A percentile compares a stretch with the other conserved stretches of the same genome.
Evolutionary conservation across 2,113 vertebrate genomes (phyloP).

Genomic region (Brevimyrus niger): DNA sequence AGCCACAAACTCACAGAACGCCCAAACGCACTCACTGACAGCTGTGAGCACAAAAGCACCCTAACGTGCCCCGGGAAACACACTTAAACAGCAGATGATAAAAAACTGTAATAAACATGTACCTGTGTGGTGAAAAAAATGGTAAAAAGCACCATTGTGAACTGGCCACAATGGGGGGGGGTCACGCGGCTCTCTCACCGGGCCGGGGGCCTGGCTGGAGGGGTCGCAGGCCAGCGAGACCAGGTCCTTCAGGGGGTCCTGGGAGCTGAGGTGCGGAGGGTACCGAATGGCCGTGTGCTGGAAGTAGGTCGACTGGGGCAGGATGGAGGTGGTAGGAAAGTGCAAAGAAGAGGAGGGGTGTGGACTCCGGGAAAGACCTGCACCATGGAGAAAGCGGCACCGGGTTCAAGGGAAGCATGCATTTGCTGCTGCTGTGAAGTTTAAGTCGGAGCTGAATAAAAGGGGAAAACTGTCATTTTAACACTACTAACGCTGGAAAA

Average conservation of each 20-base stretch:
- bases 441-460: neutral
- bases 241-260: conserved; percentile 93
- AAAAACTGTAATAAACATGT: neutral
- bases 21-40: neutral
- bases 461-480: neutral
- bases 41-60: neutral
- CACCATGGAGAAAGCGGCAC: neutral
- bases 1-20: neutral
- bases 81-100: neutral
- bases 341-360: conserved; percentile 89
- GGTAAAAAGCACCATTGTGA: neutral
- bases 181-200: conserved; percentile 64
- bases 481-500: neutral
- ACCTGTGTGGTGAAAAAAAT: neutral
- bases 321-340: conserved; percentile 80
- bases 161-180: neutral
- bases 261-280: conserved; percentile 86
- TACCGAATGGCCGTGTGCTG: conserved; percentile 91
- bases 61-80: neutral
- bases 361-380: conserved; percentile 83
- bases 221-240: conserved; percentile 93
- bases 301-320: conserved; percentile 81
- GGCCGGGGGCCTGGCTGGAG: conserved; percentile 79
- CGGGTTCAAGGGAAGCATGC: neutral
- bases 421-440: neutral